A percentile compares a stretch with the other conserved stretches of the same genome.
Conservation (phyloP, 2,113 vertebrate genomes). For the Noturus placidus region DNA sequence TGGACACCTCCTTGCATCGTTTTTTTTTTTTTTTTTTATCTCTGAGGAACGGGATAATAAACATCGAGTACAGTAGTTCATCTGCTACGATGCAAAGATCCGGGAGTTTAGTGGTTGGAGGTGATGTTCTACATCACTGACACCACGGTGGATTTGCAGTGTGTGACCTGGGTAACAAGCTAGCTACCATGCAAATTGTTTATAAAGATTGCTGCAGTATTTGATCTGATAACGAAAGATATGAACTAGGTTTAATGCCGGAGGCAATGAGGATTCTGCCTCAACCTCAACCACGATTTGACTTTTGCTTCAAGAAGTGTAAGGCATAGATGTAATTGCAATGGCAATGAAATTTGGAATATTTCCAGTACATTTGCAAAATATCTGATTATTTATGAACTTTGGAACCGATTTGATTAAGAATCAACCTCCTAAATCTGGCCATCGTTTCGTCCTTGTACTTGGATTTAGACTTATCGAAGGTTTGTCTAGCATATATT, state of each 20-base stretch:
- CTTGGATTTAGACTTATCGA: neutral
- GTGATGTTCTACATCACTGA: neutral
- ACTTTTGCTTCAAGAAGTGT: constrained; percentile 6
- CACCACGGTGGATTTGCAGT: neutral
- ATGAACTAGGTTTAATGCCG: neutral
- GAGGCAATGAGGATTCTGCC: neutral
- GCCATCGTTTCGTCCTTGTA: neutral
- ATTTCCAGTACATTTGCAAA: constrained; percentile 1
- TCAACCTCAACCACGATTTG: neutral
- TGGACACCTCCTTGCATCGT: neutral
- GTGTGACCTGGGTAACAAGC: neutral
- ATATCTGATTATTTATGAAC: neutral
- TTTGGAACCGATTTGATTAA: constrained; percentile 8
- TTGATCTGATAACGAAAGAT: neutral
- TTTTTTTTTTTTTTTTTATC: neutral
- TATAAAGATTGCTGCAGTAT: neutral
- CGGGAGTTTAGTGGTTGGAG: neutral
- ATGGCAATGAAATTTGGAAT: constrained; percentile 15
- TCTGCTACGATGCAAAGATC: neutral
- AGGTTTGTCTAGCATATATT: neutral
- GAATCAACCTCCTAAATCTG: neutral
- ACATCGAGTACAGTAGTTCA: neutral
- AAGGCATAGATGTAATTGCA: neutral
- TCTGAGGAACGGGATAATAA: neutral
- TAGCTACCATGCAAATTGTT: neutral